Base-by-base conservation (phyloP, 2,888 invertebrate species). In the Euplexia lucipara region DNA sequence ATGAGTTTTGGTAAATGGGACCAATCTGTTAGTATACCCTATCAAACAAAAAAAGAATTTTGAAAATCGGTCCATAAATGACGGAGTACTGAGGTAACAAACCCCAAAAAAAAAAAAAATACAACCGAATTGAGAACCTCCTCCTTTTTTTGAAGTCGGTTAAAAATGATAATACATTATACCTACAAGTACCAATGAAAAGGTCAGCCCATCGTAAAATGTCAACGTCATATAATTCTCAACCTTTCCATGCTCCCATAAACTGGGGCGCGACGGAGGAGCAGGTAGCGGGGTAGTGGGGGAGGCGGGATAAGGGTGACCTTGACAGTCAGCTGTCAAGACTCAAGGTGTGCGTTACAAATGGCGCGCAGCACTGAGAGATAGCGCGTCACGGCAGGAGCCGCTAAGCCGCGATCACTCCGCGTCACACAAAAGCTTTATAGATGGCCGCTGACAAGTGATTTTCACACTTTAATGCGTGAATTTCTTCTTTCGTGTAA, bases 341-440 rank as follows among this genome's bases (percentile, higher is more conserved):
- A 12, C 26, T 32, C 62, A 34, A 41, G 51, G 16, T 35, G 22
- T 3, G 26, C 37, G 53, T 26, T 22, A 57, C 35, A 18, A 35
- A 52, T 52, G 35, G 32, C 14, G 9, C 1, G 26, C 39, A 3
- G 22, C 35, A 12, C 18, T 8, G 0, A 14, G 0, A 9, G 39
- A 12, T 12, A 12, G 16, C 16, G 16, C 16, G 16, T 14, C 12
- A 1, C 47, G 37, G 53, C 30, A 30, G 10, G 12, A 3, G 30
- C 34, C 34, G 26, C 7, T 18, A 12, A 12, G 10, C 34, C 12
- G 62, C 35, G n/a, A 52, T 70, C 45, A 59, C 39, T 69, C 30
- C 34, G 26, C 18, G 58, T 57, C 66, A 12, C 51, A 59, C 49
- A 30, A 69, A 56, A 68, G 60, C 70, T 60, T 70, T 47, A 70